Conservation (phyloP, 2,113 vertebrate genomes). For the Sclerurus mexicanus region DNA sequence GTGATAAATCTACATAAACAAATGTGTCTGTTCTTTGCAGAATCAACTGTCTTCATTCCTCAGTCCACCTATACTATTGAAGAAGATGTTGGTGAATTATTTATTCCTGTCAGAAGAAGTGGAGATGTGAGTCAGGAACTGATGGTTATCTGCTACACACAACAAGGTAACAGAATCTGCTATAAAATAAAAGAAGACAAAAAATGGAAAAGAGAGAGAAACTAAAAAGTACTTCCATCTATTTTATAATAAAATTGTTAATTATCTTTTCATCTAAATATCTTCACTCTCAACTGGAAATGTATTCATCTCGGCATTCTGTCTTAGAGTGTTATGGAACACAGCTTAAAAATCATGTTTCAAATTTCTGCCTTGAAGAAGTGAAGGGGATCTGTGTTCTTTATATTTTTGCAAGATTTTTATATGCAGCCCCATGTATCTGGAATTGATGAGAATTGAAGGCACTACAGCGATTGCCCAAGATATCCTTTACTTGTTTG, state of each 20-base stretch:
- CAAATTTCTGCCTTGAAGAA: not conserved
- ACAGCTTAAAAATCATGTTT: not conserved
- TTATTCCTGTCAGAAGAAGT: slow-evolving; percentile 88
- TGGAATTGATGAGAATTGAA: not conserved
- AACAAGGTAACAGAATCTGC: slow-evolving; percentile 80
- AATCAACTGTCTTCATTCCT: slow-evolving; percentile 92
- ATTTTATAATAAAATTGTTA: not conserved
- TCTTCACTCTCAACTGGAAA: not conserved
- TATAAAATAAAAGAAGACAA: not conserved
- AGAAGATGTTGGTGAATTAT: slow-evolving; percentile 88
- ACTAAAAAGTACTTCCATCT: not conserved
- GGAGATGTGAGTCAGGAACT: slow-evolving; percentile 90
- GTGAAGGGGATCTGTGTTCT: not conserved
- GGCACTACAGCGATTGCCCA: not conserved
- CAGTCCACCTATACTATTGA: slow-evolving; percentile 80
- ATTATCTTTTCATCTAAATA: not conserved
- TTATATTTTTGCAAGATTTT: not conserved
- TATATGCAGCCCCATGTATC: not conserved
- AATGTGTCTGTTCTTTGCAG: slow-evolving; percentile 67
- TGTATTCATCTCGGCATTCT: not conserved
- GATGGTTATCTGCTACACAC: slow-evolving; percentile 92
- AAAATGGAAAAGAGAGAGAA: not conserved
- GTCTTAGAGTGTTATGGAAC: not conserved
- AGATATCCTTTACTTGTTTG: not conserved
- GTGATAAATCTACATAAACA: not conserved